Percentiles rank a stretch among this genome's conserved stretches.
phyloP scores from a whole-genome alignment of 2,797 vertebrate species.

The Rhinella marina region DNA sequence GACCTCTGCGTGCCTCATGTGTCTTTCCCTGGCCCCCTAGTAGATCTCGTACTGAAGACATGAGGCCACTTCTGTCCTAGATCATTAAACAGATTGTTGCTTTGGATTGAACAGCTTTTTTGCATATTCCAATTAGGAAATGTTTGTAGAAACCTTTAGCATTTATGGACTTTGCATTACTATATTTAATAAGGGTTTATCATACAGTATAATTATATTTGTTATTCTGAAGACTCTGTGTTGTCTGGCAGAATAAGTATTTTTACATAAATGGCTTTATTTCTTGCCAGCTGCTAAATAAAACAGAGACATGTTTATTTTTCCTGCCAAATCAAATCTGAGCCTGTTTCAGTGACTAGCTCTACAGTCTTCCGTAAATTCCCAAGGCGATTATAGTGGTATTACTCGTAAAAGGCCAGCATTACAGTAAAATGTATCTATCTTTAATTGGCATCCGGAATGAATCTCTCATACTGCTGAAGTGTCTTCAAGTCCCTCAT shows the following conservation, averaged over 20 bases:
- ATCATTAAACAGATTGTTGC: not conserved
- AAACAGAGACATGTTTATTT: constrained; percentile 60
- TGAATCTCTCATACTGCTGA: constrained; percentile 39
- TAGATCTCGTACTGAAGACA: not conserved
- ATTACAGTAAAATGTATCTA: constrained; percentile 52
- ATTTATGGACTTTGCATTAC: constrained; percentile 45
- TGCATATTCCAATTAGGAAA: constrained; percentile 25
- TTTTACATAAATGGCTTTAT: constrained; percentile 61
- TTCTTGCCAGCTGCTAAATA: constrained; percentile 59
- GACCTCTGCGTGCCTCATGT: too few species aligned
- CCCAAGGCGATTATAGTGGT: constrained; percentile 53
- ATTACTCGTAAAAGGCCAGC: constrained; percentile 48
- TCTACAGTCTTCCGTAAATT: constrained; percentile 46
- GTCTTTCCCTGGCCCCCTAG: not conserved
- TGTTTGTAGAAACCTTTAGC: constrained; percentile 36
- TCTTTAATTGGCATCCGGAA: constrained; percentile 46
- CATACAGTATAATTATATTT: constrained; percentile 57
- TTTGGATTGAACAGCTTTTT: not conserved
- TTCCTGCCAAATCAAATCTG: constrained; percentile 56
- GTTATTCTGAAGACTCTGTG: constrained; percentile 57
- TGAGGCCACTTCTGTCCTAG: not conserved
- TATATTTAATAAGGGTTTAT: constrained; percentile 55
- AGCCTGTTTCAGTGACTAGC: constrained; percentile 54
- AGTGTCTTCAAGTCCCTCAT: constrained; percentile 39
- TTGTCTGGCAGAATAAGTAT: constrained; percentile 57